Evolutionary conservation across 1,140 invertebrate species (phyloP).

Genomic region (Ceratina australensis): DNA sequence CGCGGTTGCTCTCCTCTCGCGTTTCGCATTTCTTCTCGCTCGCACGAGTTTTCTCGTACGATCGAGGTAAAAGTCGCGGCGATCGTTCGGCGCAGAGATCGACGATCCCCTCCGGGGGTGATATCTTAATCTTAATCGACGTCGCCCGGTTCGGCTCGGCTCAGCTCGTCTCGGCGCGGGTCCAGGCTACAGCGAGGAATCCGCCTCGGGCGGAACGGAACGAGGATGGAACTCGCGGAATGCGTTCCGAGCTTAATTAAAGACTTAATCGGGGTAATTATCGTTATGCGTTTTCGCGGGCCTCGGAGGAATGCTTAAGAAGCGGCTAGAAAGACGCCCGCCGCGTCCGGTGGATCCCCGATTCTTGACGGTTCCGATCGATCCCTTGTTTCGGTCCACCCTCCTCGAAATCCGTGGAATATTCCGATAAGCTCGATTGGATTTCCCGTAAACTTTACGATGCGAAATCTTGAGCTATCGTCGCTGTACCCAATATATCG

Average conservation of each 20-base stretch:
- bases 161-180: neutral
- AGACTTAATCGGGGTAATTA: constrained; percentile 42
- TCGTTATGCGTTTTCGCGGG: constrained; percentile 35
- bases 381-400: no score
- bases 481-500: no score
- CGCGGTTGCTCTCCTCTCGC: neutral
- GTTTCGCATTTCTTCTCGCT: constrained; percentile 8
- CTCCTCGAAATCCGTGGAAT: no score
- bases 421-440: no score
- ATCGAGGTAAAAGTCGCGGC: constrained; percentile 12
- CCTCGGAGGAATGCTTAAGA: constrained; percentile 25
- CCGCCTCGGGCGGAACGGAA: neutral
- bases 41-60: constrained; percentile 1
- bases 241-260: constrained; percentile 39
- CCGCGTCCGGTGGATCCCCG: no score
- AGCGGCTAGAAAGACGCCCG: neutral
- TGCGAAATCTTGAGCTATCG: no score
- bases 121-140: constrained; percentile 53
- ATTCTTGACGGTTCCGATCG: no score
- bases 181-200: constrained; percentile 15
- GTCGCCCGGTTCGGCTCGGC: neutral
- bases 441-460: no score
- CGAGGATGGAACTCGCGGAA: constrained; percentile 36
- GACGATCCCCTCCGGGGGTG: constrained; percentile 28
- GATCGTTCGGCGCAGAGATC: constrained; percentile 20